Conservation (phyloP, 2,888 invertebrate genomes). For the Heterodera filipjevi region DNA sequence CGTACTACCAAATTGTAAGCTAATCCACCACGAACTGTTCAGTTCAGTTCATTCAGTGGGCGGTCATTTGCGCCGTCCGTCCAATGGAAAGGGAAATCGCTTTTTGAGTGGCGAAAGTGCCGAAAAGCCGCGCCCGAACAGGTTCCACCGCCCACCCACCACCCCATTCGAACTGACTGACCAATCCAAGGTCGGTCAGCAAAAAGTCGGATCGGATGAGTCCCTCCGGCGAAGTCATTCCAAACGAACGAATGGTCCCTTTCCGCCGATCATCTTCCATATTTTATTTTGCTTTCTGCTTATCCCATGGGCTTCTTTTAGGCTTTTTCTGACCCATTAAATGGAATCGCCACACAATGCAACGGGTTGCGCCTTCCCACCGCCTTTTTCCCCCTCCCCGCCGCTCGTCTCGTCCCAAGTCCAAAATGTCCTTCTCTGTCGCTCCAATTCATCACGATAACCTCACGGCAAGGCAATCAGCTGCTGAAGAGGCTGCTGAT, state of each 20-base stretch:
- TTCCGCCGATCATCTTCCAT: not conserved
- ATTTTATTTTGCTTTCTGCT: not conserved
- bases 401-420: not conserved
- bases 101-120: not conserved
- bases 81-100: not conserved
- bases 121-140: not conserved
- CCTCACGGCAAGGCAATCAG: not conserved
- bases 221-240: not conserved
- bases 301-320: not conserved
- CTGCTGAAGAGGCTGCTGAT: not conserved
- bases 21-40: slow-evolving; percentile 8
- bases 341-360: not conserved
- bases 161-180: not conserved
- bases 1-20: not conserved
- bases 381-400: not conserved
- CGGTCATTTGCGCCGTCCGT: not conserved
- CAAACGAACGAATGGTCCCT: not conserved
- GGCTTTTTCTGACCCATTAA: not conserved
- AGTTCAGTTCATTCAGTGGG: not conserved
- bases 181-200: not conserved
- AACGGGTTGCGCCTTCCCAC: not conserved
- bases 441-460: not conserved
- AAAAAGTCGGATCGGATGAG: not conserved
- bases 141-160: not conserved
- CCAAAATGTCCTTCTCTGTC: not conserved